Conservation (phyloP, 1,140 invertebrate genomes). For the Oedothorax gibbosus region DNA sequence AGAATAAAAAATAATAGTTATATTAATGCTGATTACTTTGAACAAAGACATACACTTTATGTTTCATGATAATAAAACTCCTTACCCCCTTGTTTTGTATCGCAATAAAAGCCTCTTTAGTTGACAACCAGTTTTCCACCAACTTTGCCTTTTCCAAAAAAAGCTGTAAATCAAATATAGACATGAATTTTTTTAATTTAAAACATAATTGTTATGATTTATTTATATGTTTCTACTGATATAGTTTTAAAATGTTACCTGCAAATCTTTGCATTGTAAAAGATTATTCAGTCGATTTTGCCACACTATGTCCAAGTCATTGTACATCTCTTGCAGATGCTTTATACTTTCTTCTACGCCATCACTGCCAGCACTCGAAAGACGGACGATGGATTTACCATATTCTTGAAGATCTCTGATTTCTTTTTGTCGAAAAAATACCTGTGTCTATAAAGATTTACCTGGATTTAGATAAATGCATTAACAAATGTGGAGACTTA, state of each 20-base stretch:
- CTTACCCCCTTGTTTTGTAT: conserved; percentile 87
- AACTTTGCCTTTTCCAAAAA: conserved; percentile 88
- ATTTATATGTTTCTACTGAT: background rate
- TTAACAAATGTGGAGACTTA: background rate
- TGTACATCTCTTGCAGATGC: conserved; percentile 78
- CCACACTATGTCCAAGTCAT: conserved; percentile 73
- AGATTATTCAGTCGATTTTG: conserved; percentile 82
- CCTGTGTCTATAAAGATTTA: conserved; percentile 78
- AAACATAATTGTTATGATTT: background rate
- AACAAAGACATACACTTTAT: too few species aligned
- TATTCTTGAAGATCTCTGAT: conserved; percentile 83
- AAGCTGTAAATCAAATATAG: conserved; percentile 69
- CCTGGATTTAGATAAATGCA: background rate
- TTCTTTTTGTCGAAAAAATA: conserved; percentile 86
- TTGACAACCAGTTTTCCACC: conserved; percentile 87
- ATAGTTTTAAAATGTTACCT: conserved; percentile 64
- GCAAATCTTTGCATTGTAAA: conserved; percentile 91
- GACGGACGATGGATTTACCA: conserved; percentile 74
- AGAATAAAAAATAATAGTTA: too few species aligned
- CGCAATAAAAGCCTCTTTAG: conserved; percentile 92
- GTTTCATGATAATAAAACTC: background rate
- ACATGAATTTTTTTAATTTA: background rate
- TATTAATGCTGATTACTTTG: too few species aligned
- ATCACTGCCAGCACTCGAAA: conserved; percentile 71
- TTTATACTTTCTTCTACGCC: conserved; percentile 72